Conservation (phyloP, 92 coral and sea anemone species). For the Ricordea florida region DNA sequence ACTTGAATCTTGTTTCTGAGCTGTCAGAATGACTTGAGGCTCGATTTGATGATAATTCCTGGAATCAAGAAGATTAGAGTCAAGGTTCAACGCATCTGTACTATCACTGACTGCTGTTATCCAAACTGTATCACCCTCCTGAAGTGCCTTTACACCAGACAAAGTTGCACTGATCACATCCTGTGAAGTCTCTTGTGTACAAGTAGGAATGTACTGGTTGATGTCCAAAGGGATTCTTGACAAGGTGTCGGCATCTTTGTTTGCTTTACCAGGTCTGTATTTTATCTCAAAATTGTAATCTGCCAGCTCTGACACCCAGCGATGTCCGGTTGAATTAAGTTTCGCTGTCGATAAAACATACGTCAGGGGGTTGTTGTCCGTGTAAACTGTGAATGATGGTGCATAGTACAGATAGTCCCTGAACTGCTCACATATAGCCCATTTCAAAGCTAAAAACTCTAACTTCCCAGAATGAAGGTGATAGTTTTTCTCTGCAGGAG, state of each 20-base stretch:
- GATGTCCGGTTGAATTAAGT: constrained; percentile 38
- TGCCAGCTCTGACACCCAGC: constrained; percentile 47
- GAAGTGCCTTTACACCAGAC: constrained; percentile 26
- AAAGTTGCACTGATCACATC: constrained; percentile 26
- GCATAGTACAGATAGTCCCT: constrained; percentile 25
- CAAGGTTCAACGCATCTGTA: neutral
- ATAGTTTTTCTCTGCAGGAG: neutral
- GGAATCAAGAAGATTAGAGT: neutral
- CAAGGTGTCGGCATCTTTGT: constrained; percentile 36
- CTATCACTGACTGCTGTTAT: neutral
- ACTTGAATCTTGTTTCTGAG: constrained; percentile 18
- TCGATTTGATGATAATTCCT: neutral
- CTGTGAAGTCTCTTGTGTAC: constrained; percentile 25
- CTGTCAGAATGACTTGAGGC: neutral
- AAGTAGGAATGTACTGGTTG: constrained; percentile 26
- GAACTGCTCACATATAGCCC: constrained; percentile 45
- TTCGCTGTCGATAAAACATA: constrained; percentile 42
- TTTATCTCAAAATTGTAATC: constrained; percentile 42
- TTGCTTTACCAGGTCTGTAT: constrained; percentile 20
- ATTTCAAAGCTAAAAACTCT: constrained; percentile 40
- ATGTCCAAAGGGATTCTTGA: constrained; percentile 40
- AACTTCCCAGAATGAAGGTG: constrained; percentile 35
- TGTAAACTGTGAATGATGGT: neutral
- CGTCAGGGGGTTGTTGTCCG: constrained; percentile 36
- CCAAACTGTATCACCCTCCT: constrained; percentile 24